Evolutionary conservation across 2,888 invertebrate species (phyloP).

Genomic region (Punctoribates punctum): DNA sequence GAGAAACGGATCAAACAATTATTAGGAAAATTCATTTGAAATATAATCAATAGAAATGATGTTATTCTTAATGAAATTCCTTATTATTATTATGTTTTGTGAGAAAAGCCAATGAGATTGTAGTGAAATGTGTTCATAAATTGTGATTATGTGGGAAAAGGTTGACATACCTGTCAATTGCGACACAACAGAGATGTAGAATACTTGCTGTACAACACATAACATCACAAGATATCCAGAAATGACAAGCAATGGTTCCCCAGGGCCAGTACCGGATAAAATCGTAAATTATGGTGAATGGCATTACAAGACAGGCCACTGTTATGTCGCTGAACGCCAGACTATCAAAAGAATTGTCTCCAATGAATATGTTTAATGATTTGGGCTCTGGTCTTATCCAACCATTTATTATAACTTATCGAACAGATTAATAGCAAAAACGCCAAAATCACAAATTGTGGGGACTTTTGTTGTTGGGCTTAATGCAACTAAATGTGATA

Average conservation of each 20-base stretch:
- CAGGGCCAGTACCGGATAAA: slow-evolving; percentile 54
- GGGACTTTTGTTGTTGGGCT: too few species aligned
- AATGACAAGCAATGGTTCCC: slow-evolving; percentile 52
- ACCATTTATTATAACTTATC: not conserved
- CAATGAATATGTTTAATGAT: not conserved
- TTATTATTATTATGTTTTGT: too few species aligned
- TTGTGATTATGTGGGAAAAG: not conserved
- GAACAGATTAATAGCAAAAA: not conserved
- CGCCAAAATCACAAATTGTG: not conserved
- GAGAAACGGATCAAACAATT: too few species aligned
- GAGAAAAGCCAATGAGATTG: too few species aligned
- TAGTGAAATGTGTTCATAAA: not conserved
- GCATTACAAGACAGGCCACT: slow-evolving; percentile 53
- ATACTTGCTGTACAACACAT: slow-evolving; percentile 54
- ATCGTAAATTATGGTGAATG: slow-evolving; percentile 51
- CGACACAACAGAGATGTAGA: slow-evolving; percentile 52
- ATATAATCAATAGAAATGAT: too few species aligned
- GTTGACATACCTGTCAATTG: slow-evolving; percentile 45
- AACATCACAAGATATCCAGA: slow-evolving; percentile 53
- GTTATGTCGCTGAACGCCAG: slow-evolving; percentile 53
- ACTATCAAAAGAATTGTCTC: slow-evolving; percentile 40
- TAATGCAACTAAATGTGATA: too few species aligned
- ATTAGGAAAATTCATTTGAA: too few species aligned
- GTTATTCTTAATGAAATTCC: too few species aligned
- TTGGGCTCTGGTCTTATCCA: not conserved